Base-by-base conservation (phyloP, 1,140 invertebrate species). In the Leptonema lineaticorne region DNA sequence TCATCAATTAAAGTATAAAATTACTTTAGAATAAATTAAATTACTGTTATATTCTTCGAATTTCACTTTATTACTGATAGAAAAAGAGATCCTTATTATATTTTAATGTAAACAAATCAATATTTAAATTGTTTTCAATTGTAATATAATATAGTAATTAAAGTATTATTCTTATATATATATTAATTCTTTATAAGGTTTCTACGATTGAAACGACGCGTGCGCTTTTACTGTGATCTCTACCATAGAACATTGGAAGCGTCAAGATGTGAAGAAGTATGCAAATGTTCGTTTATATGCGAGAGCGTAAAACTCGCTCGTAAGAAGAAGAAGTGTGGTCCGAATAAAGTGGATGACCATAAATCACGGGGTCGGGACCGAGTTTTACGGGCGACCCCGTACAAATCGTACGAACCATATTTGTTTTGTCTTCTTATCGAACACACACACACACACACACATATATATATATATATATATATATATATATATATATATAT, bases 251-350 rank as follows among this genome's bases (percentile, higher is more conserved):
- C 11, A 45, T 9, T 16, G 16, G 37, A 45, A 45, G 37, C 16
- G 37, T 45, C 37, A 45, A 45, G 37, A 26, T 27, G 45, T 50
- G 18, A 46, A 50, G 58, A 62, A 26, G 22, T 63, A 64, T 64
- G 62, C 62, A 50, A 64, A 50, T 50, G 33, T 24, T 18, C 58
- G 48, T n/a, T n/a, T n/a, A 22, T n/a, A 45, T 9, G 14, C 37
- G 37, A 45, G 16, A 53, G 27, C 24, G 22, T 53, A 26, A 26
- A 53, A 53, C 50, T n/a, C n/a, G 18, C 22, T 14, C 33, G 8
- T 16, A 37, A 62, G 59, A n/a, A 27, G n/a, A n/a, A 16, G 11
- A 58, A 58, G 24, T 26, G 26, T 26, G 27, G n/a, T 27, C 56
- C 11, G 29, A 58, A 26, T 24, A 41, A 62, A 62, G 59, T 45